phyloP scores from a whole-genome alignment of 2,888 invertebrate species.

The Charanyca ferruginea region DNA sequence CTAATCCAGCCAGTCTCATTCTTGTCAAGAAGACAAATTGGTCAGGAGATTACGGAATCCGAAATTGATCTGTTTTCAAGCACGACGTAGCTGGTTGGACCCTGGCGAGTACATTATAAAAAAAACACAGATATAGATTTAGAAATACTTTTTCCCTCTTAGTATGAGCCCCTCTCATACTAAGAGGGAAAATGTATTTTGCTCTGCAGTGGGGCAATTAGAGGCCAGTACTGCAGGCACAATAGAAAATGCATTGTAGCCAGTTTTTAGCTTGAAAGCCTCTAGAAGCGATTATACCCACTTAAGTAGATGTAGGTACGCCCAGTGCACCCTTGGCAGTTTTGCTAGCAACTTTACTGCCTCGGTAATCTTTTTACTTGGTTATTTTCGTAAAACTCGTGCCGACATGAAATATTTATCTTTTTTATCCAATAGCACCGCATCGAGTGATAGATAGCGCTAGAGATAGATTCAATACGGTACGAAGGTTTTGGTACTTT shows the following conservation, averaged over 20 bases:
- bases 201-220: conserved; percentile 12
- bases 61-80: too few relatives aligned
- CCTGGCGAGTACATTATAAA: too few relatives aligned
- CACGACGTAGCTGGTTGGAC: too few relatives aligned
- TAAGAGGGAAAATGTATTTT: conserved; percentile 5
- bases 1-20: too few relatives aligned
- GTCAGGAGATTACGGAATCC: too few relatives aligned
- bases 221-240: background rate
- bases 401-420: conserved; percentile 26
- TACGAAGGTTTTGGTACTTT: background rate
- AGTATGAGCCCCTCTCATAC: too few relatives aligned
- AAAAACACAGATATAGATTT: too few relatives aligned
- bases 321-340: conserved; percentile 20
- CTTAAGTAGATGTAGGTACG: background rate
- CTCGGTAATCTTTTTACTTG: conserved; percentile 6
- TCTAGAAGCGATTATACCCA: conserved; percentile 1
- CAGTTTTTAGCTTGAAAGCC: conserved; percentile 7
- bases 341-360: conserved; percentile 14
- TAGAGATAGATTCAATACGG: background rate
- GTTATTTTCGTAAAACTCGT: conserved; percentile 25
- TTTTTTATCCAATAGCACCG: background rate
- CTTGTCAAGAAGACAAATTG: too few relatives aligned
- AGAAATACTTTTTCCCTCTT: background rate
- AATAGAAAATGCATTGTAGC: conserved; percentile 36
- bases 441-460: conserved; percentile 15